A percentile compares a stretch with the other conserved stretches of the same genome.
These are phyloP conservation scores for Craniophora ligustri DNA, from an alignment of 2,888 invertebrate species.

Conservation along the genomic window DNA sequence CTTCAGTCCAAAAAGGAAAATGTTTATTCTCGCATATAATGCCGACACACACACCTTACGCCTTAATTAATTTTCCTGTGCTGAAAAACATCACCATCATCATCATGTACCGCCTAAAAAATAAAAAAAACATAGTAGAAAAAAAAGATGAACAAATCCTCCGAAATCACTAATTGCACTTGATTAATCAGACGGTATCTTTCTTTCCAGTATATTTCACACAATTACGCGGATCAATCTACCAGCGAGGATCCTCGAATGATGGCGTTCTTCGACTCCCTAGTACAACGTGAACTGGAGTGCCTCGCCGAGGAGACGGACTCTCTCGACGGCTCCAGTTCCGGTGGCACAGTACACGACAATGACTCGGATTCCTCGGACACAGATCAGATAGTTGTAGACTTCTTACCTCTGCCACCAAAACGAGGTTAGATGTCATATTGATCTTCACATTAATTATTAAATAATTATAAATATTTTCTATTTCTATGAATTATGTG, in stretches of 20 bases:
- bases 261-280: conserved; percentile 98
- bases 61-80: too few relatives aligned
- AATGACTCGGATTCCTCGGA: conserved; percentile 77
- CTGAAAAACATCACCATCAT: too few relatives aligned
- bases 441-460: not conserved
- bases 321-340: conserved; percentile 76
- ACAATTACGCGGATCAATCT: conserved; percentile 96
- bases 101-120: too few relatives aligned
- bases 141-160: too few relatives aligned
- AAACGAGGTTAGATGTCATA: conserved; percentile 68
- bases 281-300: conserved; percentile 97
- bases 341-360: conserved; percentile 62
- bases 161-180: too few relatives aligned
- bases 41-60: too few relatives aligned
- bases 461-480: not conserved
- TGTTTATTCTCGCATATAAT: too few relatives aligned
- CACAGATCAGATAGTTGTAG: conserved; percentile 73
- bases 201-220: conserved; percentile 91
- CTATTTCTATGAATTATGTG: not conserved
- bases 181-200: conserved; percentile 20
- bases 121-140: too few relatives aligned
- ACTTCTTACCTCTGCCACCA: conserved; percentile 75
- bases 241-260: conserved; percentile 97
- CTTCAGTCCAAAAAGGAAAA: too few relatives aligned
- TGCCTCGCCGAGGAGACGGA: conserved; percentile 90